Conservation (phyloP, 2,797 vertebrate species). For the Iguana delicatissima region DNA sequence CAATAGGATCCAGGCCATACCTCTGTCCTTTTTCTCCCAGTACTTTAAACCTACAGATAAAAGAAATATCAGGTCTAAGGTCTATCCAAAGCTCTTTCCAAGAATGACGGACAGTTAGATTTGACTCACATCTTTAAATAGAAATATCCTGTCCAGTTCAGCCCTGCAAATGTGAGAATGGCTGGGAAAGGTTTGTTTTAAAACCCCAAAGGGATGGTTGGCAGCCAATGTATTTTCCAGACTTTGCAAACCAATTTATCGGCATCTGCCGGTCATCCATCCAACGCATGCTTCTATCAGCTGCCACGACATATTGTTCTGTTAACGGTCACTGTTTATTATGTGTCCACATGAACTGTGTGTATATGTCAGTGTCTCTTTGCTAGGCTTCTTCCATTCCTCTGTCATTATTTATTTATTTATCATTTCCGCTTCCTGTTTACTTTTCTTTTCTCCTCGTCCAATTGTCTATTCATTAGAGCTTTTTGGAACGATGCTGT, state of each 20-base stretch:
- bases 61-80: background rate
- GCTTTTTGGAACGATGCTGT: constrained; percentile 80
- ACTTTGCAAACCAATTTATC: constrained; percentile 68
- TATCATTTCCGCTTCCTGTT: constrained; percentile 43
- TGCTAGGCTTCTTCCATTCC: constrained; percentile 75
- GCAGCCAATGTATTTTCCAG: constrained; percentile 72
- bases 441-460: constrained; percentile 64
- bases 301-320: constrained; percentile 75
- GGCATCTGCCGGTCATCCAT: constrained; percentile 73
- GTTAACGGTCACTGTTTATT: constrained; percentile 77
- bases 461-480: constrained; percentile 78
- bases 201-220: constrained; percentile 52
- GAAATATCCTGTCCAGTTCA: background rate
- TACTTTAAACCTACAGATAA: background rate
- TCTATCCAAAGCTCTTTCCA: background rate
- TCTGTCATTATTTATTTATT: constrained; percentile 48
- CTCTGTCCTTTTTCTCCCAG: background rate
- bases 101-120: background rate
- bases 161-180: background rate
- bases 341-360: constrained; percentile 79
- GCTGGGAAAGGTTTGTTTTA: constrained; percentile 18
- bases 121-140: background rate
- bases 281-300: constrained; percentile 77
- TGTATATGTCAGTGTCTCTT: constrained; percentile 71
- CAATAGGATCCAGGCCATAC: no score